Evolutionary conservation across 2,888 invertebrate genomes (phyloP), one percentile per base, ranked within the genome.

Genomic region (Anticlea derivata): DNA sequence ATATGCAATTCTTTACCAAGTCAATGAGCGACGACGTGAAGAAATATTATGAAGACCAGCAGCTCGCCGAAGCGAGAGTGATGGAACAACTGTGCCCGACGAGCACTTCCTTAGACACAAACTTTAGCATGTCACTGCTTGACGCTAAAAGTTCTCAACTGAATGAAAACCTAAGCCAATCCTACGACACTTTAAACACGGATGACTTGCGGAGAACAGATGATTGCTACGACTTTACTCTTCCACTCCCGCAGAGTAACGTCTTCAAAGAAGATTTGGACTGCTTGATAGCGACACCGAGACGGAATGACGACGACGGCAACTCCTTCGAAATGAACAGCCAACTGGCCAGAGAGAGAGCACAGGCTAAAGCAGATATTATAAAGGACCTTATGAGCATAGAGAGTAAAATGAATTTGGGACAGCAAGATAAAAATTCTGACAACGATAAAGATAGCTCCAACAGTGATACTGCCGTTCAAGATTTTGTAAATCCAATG

Each of bases 1-100:
- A 90, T 44, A 86, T 89, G 88, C 88, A 89, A 55, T 90, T 83
- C 57, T 89, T 89, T 29, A 88, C 88, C 0, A 89, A 89, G 65
- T 85, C 88, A 22, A 86, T 90, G 84, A 88, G 86, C 46, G 89
- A 90, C 43, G 90, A 90, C 41, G 88, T 90, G 0, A 89, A 88
- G 58, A 88, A 89, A 60, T 90, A 84, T 70, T 90, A 90, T 47
- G 82, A 85, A 61, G 88, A 88, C 45, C 86, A 85, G 48, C 86
- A 83, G 38, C 57, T 89, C 5, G 78, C 68, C 39, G 88, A 88
- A 53, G 68, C 80, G 1, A 76, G 85, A 56, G 80, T 73, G 5
- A 79, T 86, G 68, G 88, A 86, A 49, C 86, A 86, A 51, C 67
- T 87, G 10, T 88, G 89, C 57, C 86, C 88, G 6, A 70, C 76